phyloP scores from a whole-genome alignment of 2,113 vertebrate genomes.

The Hemiscyllium ocellatum region DNA sequence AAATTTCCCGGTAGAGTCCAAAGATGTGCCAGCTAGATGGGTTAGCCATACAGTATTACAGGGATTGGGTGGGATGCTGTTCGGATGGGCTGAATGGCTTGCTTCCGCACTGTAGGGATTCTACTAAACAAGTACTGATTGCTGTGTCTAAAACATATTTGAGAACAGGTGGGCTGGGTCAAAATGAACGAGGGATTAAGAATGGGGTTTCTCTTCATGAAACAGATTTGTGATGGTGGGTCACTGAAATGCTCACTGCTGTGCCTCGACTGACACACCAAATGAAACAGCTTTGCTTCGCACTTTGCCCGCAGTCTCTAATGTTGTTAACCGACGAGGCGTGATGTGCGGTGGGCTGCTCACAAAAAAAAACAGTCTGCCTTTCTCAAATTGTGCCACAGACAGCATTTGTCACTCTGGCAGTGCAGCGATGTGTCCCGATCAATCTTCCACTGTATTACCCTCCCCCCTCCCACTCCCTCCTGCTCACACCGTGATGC shows the following conservation, averaged over 20 bases:
- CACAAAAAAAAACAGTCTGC: background rate
- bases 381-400: too few species aligned
- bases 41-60: too few species aligned
- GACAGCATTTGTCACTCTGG: conserved; percentile 21
- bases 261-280: background rate
- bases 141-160: background rate
- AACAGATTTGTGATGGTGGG: background rate
- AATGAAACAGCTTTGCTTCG: background rate
- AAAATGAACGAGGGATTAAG: background rate
- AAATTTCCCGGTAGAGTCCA: too few species aligned
- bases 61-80: too few species aligned
- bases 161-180: background rate
- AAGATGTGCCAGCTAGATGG: too few species aligned
- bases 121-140: too few species aligned
- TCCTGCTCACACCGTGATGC: background rate
- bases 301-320: background rate
- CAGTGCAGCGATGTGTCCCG: background rate
- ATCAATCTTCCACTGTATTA: background rate
- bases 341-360: background rate
- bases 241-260: background rate
- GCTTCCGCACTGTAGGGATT: too few species aligned
- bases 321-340: too few species aligned
- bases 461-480: background rate
- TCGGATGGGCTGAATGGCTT: too few species aligned
- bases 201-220: background rate